Conservation (phyloP, 2,888 invertebrate genomes). For the Blomia tropicalis region DNA sequence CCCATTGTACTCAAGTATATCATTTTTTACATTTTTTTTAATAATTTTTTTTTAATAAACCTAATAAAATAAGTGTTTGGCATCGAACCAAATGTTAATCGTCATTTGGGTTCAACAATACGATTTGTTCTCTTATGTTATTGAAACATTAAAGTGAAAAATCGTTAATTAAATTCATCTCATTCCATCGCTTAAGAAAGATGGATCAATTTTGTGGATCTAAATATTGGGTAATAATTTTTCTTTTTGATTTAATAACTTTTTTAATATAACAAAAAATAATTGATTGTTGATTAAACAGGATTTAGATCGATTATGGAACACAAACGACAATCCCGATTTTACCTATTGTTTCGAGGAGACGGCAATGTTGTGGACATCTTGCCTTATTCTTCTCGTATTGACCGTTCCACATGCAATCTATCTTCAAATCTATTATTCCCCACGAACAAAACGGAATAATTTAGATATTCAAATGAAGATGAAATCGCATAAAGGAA, state of each 20-base stretch:
- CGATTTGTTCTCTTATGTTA: too few species aligned
- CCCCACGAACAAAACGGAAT: neutral
- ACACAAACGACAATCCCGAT: conserved; percentile 9
- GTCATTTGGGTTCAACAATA: too few species aligned
- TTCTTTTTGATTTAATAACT: neutral
- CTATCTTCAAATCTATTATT: neutral
- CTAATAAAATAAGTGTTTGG: too few species aligned
- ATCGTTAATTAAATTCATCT: too few species aligned
- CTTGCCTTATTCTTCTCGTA: conserved; percentile 13
- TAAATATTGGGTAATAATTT: neutral
- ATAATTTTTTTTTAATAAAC: neutral
- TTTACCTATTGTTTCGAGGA: conserved; percentile 23
- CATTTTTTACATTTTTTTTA: too few species aligned
- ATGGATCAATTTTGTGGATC: conserved; percentile 7
- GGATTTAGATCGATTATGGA: conserved; percentile 17
- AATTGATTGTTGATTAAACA: neutral
- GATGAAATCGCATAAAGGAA: neutral
- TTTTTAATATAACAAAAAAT: neutral
- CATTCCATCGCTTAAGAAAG: neutral
- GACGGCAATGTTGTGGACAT: conserved; percentile 18
- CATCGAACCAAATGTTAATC: too few species aligned
- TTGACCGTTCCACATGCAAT: neutral
- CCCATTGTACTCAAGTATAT: too few species aligned
- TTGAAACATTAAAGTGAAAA: too few species aligned
- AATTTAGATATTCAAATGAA: neutral